Evolutionary conservation across 1,140 invertebrate genomes (phyloP).

Genomic region (Drosophila rhopaloa): DNA sequence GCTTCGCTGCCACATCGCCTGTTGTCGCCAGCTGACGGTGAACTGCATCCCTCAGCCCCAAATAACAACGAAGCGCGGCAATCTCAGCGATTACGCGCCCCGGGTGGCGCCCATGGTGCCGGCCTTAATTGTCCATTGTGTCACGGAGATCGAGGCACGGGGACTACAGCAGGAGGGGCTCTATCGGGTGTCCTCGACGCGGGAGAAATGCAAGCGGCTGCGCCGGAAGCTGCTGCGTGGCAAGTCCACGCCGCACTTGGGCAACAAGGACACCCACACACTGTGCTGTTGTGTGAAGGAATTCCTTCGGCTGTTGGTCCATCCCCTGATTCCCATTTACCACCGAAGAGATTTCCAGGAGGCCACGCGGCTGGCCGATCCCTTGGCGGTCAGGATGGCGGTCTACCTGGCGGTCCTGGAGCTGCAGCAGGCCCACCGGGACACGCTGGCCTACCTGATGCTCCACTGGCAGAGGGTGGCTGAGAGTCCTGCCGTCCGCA

Average conservation of each 20-base stretch:
- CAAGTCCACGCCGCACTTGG: conserved; percentile 89
- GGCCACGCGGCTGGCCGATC: conserved; percentile 85
- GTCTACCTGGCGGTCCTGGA: conserved; percentile 89
- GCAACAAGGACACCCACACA: conserved; percentile 90
- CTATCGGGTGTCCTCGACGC: conserved; percentile 95
- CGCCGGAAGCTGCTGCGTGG: conserved; percentile 92
- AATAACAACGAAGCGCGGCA: conserved; percentile 86
- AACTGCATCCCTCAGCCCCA: conserved; percentile 89
- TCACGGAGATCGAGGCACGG: conserved; percentile 95
- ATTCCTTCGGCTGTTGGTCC: conserved; percentile 91
- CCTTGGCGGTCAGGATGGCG: conserved; percentile 83
- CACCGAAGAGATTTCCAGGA: conserved; percentile 90
- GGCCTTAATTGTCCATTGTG: conserved; percentile 95
- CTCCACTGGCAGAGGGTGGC: conserved; percentile 91
- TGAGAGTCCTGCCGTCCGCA: conserved; percentile 89
- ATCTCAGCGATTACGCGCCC: conserved; percentile 93
- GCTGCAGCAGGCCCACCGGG: conserved; percentile 92
- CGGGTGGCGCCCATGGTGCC: conserved; percentile 95
- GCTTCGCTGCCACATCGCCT: conserved; percentile 89
- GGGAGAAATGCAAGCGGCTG: conserved; percentile 92
- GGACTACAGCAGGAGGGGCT: conserved; percentile 94
- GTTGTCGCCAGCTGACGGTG: conserved; percentile 90
- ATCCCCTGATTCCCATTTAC: conserved; percentile 91
- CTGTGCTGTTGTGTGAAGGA: conserved; percentile 95
- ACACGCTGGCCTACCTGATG: conserved; percentile 94